Evolutionary conservation across 2,888 invertebrate species (phyloP).

Genomic region (Tenthredo notha): DNA sequence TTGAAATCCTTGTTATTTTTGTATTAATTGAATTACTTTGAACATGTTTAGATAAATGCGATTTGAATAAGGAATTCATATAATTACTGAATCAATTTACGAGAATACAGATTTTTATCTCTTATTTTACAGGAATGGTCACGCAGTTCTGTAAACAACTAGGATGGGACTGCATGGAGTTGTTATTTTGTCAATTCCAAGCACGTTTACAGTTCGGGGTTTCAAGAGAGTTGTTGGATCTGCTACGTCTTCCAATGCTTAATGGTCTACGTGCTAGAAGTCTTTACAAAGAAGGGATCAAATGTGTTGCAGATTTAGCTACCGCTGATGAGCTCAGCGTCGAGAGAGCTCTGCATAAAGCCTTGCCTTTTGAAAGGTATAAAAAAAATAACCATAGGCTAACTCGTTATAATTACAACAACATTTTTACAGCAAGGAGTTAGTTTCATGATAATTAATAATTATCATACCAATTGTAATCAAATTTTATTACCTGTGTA

Average conservation of each 20-base stretch:
- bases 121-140: slow-evolving; percentile 88
- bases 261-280: slow-evolving; percentile 92
- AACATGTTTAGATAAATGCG: background rate
- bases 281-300: slow-evolving; percentile 90
- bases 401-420: no score
- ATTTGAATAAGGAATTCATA: background rate
- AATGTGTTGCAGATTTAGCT: slow-evolving; percentile 89
- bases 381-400: background rate
- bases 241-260: slow-evolving; percentile 91
- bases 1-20: background rate
- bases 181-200: slow-evolving; percentile 95
- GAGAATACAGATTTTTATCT: background rate
- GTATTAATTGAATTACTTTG: background rate
- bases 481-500: slow-evolving; percentile 60
- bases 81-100: background rate
- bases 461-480: background rate
- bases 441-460: background rate
- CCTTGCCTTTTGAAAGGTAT: slow-evolving; percentile 91
- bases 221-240: slow-evolving; percentile 93
- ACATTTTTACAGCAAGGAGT: background rate
- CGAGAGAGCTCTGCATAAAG: slow-evolving; percentile 88
- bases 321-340: slow-evolving; percentile 85
- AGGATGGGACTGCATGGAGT: slow-evolving; percentile 95
- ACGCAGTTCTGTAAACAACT: slow-evolving; percentile 96
- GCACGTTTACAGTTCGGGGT: slow-evolving; percentile 96